These are phyloP conservation scores for Leucosticte australis DNA, from an alignment of 2,113 vertebrate species.

Conservation along the genomic window DNA sequence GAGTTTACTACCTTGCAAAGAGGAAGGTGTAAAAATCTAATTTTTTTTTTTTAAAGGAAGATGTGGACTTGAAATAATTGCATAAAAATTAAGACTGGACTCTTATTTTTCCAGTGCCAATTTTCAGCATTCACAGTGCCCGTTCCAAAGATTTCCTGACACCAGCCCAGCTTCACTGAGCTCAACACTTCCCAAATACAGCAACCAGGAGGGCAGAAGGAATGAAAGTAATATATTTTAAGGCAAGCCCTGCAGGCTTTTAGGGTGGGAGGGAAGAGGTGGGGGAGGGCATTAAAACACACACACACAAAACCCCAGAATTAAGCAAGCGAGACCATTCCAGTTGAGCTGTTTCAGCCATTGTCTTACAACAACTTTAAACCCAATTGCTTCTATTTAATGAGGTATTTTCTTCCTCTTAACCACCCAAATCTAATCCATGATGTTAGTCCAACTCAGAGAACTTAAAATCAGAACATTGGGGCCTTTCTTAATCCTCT, in stretches of 20 bases:
- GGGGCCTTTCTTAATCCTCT: slow-evolving; percentile 70
- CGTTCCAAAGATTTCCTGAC: neutral
- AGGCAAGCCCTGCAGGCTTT: neutral
- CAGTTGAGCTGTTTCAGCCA: slow-evolving; percentile 63
- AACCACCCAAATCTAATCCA: slow-evolving; percentile 68
- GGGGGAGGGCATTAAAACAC: slow-evolving; percentile 44
- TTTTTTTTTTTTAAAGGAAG: neutral
- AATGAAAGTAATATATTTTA: neutral
- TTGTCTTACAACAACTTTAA: slow-evolving; percentile 67
- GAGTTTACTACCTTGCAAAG: neutral
- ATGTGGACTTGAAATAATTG: neutral
- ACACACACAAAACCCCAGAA: slow-evolving; percentile 38
- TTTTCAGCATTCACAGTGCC: neutral
- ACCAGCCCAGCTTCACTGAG: neutral
- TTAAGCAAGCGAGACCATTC: slow-evolving; percentile 58
- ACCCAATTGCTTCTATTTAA: slow-evolving; percentile 66
- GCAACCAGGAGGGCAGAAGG: neutral
- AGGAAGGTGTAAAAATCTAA: neutral
- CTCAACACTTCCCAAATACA: neutral
- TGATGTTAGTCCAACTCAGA: slow-evolving; percentile 57
- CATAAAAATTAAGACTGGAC: neutral
- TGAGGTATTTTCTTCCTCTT: slow-evolving; percentile 68
- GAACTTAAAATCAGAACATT: slow-evolving; percentile 58
- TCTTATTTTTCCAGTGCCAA: neutral
- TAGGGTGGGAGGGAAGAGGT: neutral